Percentiles rank a stretch among this genome's conserved stretches.
Conservation (phyloP, 2,888 invertebrate genomes). For the Microctonus hyperodae region DNA sequence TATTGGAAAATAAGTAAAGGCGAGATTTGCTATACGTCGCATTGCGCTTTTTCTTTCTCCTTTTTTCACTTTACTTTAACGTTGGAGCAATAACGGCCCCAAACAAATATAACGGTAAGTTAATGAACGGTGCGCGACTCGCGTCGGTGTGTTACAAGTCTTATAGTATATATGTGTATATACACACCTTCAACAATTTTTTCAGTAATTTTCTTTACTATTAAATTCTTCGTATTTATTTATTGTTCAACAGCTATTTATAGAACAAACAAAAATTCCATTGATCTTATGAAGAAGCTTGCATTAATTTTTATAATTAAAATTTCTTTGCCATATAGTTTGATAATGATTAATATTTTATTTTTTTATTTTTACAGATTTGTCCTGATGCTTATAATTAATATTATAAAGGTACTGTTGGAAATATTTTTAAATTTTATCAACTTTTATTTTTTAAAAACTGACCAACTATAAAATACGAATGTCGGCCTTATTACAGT, state of each 20-base stretch:
- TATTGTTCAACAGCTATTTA: too few relatives aligned
- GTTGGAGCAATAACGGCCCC: conserved; percentile 58
- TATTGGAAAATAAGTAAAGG: not conserved
- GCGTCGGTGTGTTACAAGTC: not conserved
- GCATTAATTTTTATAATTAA: too few relatives aligned
- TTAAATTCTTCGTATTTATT: too few relatives aligned
- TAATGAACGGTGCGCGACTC: conserved; percentile 50
- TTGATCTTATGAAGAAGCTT: too few relatives aligned
- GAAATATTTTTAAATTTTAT: not conserved
- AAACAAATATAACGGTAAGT: conserved; percentile 62
- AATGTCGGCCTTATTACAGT: conserved; percentile 44
- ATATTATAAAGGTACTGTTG: not conserved
- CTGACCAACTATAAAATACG: not conserved
- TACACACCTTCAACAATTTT: too few relatives aligned
- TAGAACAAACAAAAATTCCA: too few relatives aligned
- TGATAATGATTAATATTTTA: too few relatives aligned
- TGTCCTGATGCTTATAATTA: not conserved
- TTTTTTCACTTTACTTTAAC: conserved; percentile 55
- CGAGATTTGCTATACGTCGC: not conserved
- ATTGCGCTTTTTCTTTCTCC: not conserved
- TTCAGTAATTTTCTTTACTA: too few relatives aligned
- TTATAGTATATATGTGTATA: not conserved
- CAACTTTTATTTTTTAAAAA: not conserved
- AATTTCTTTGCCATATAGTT: too few relatives aligned
- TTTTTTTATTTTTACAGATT: not conserved